These are phyloP conservation scores for Aplysina aerophoba DNA, from an alignment of 37 sponge, comb jelly and placozoan genomes.

Conservation along the genomic window DNA sequence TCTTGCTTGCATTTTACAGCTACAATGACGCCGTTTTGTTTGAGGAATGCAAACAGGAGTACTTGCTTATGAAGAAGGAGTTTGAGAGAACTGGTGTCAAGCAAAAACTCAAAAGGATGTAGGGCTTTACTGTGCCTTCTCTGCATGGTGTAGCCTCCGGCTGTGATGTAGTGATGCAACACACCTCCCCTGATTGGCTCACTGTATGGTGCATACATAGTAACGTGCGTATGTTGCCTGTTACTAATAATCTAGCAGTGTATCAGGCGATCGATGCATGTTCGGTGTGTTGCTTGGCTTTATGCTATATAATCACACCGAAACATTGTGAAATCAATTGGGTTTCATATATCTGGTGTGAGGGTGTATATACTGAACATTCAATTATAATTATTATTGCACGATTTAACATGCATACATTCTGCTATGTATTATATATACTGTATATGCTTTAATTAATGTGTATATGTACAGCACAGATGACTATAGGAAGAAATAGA, in stretches of 20 bases:
- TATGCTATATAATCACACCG: neutral
- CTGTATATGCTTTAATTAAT: neutral
- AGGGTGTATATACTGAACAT: neutral
- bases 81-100: constrained; percentile 55
- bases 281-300: too few relatives aligned
- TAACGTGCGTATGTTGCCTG: too few relatives aligned
- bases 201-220: too few relatives aligned
- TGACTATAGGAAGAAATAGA: neutral
- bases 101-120: constrained; percentile 10
- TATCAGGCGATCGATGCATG: neutral
- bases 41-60: constrained; percentile 73
- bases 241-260: too few relatives aligned
- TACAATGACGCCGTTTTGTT: constrained; percentile 47
- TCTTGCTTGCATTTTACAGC: neutral
- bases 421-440: neutral
- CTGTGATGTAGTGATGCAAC: too few relatives aligned
- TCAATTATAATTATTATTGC: neutral
- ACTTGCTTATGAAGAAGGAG: constrained; percentile 50
- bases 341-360: neutral
- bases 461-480: neutral
- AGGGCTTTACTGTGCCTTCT: neutral
- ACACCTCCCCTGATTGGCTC: too few relatives aligned
- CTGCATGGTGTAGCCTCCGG: too few relatives aligned
- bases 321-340: neutral
- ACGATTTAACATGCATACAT: neutral